A percentile compares a stretch with the other conserved stretches of the same genome.
Conservation (phyloP, 2,888 invertebrate species). For the Acrobasis consociella region DNA sequence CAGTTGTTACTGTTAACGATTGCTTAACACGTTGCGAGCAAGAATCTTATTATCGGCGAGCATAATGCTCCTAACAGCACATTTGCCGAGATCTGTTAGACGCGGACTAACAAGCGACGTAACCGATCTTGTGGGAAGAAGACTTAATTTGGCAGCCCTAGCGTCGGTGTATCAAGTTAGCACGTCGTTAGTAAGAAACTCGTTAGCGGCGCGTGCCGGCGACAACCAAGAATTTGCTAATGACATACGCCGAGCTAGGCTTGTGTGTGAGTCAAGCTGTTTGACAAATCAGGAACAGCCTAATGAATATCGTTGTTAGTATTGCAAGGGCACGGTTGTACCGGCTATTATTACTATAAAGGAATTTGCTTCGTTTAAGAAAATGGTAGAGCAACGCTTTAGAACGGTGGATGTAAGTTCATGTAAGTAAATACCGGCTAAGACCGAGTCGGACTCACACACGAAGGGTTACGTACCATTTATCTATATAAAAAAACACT, state of each 20-base stretch:
- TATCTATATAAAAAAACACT: no score
- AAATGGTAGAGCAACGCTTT: no score
- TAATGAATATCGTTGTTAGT: slow-evolving; percentile 48
- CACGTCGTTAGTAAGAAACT: slow-evolving; percentile 77
- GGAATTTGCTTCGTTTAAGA: neutral
- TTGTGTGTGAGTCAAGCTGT: slow-evolving; percentile 38
- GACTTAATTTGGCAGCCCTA: slow-evolving; percentile 34
- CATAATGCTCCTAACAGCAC: slow-evolving; percentile 4
- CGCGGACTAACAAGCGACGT: slow-evolving; percentile 20
- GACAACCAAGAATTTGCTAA: slow-evolving; percentile 79
- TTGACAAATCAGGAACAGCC: slow-evolving; percentile 49
- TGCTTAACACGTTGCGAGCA: slow-evolving; percentile 9
- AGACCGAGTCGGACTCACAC: no score
- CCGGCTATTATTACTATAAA: neutral
- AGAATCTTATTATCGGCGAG: slow-evolving; percentile 33
- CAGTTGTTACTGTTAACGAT: neutral
- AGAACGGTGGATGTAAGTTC: no score
- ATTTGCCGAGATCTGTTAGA: slow-evolving; percentile 19
- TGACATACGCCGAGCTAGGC: slow-evolving; percentile 55
- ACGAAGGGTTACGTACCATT: no score
- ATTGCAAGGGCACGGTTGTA: slow-evolving; percentile 26
- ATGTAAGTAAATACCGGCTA: no score
- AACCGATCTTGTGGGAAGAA: slow-evolving; percentile 19
- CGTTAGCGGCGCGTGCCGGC: slow-evolving; percentile 76
- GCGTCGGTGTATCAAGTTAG: slow-evolving; percentile 71